Evolutionary conservation across 2,113 vertebrate species (phyloP), one percentile per base, ranked within the genome.

Genomic region (Platysteira castanea): DNA sequence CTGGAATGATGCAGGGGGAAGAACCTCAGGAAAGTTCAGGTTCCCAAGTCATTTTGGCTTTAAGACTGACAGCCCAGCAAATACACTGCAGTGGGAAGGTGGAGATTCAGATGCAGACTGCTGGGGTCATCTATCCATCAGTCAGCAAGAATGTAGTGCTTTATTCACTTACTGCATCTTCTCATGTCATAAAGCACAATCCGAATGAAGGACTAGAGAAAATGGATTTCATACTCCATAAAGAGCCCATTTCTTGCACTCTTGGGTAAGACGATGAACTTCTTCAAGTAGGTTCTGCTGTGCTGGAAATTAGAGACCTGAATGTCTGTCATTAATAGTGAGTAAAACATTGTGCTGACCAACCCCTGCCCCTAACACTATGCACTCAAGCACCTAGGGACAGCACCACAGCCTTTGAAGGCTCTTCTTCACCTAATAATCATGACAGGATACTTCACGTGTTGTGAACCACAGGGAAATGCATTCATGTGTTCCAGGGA

Each of bases 171-270:
- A 61, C 84, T 90, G 44, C 74, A 46, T 70, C 87, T 81, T 91
- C 44, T 83, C 79, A 78, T 91, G 37, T 86, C 85, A 37, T 94
- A 97, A 91, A 93, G 52, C 47, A 74, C 88, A 90, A 52, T 64
- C 70, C 15, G 10, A 77, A 87, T 64, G 82, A 80, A 90, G 64
- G 65, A 59, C 68, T 75, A 53, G 52, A 59, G 63, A 79, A 90
- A 95, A 96, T 95, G 79, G 41, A 90, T 97, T 96, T 95, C 54
- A 92, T 95, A 94, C 57, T 82, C 91, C 64, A 76, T 96, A 85
- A 94, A 95, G 22, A 96, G 53, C 57, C 42, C 39, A 77, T 94
- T 94, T 96, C 89, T 95, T 94, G 71, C 92, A 61, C 89, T 90
- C 56, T 73, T 95, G 89, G 68, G 56, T 84, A 73, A 84, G 85